Base-by-base conservation (phyloP, 2,113 vertebrate species). In the Phocoena sinus region DNA sequence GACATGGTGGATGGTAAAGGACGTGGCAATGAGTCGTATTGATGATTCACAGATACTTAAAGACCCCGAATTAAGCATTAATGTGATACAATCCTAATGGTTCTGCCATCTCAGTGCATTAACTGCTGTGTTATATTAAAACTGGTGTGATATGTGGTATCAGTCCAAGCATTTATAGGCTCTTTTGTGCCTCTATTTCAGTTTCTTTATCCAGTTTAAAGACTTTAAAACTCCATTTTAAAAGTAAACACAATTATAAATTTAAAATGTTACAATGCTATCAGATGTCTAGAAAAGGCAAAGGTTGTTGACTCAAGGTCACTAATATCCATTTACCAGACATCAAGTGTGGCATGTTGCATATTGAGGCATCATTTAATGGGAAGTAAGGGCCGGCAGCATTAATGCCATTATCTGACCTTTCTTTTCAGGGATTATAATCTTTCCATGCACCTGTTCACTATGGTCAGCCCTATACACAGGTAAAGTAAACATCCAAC, bases 281-380 rank as follows among this genome's bases (percentile, higher is more conserved):
- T 70, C 44, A 79, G 36, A 63, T 92, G 25, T 96, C 80, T 77
- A 92, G 76, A 68, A 79, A 96, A 88, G 76, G 67, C 79, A 97
- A 97, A 95, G 84, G 83, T 13, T 58, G 65, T 84, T 96, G 84
- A 96, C 62, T 96, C 47, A 79, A 88, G 95, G 87, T 94, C 96
- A 97, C 80, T 81, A 81, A 71, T 68, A 90, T 81, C 93, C 38
- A 84, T 94, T 98, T 98, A 94, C 91, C 87, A 94, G 98, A 98
- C 96, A 98, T 98, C 98, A 98, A 97, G 88, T 98, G 97, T 98
- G 97, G 97, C 97, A 98, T 97, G 97, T 97, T 98, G 98, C 96
- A 97, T 97, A 98, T 58, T 95, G 97, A 98, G 96, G 98, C 96
- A 98, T 98, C 98, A 98, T 98, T 98, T 98, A 98, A 97, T 97